Percentiles rank a stretch among this genome's conserved stretches.
Evolutionary conservation across 64 coral and sea anemone species (phyloP).

Genomic region (Actinia equina): DNA sequence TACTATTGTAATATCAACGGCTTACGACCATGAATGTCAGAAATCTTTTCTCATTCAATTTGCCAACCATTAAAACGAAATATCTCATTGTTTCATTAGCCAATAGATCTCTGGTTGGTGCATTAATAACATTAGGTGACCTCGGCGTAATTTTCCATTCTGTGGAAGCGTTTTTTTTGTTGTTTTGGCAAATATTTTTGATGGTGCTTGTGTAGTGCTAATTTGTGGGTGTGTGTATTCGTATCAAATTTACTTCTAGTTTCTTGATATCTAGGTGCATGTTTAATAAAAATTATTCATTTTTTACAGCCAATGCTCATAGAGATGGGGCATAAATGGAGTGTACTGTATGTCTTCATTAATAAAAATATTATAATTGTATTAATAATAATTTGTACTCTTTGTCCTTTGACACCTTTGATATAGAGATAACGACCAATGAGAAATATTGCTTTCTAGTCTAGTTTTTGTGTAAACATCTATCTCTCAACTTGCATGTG

Average conservation of each 20-base stretch:
- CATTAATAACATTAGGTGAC: too few relatives aligned
- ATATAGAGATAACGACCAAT: too few relatives aligned
- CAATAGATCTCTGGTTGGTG: not conserved
- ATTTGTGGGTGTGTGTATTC: not conserved
- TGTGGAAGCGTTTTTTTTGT: not conserved
- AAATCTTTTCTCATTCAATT: too few relatives aligned
- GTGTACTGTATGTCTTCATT: constrained; percentile 29
- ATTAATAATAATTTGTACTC: not conserved
- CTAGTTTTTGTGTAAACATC: too few relatives aligned
- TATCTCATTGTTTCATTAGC: too few relatives aligned
- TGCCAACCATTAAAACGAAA: too few relatives aligned
- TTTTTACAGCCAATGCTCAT: constrained; percentile 16
- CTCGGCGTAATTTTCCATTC: too few relatives aligned
- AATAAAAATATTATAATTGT: constrained; percentile 8
- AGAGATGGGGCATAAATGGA: not conserved
- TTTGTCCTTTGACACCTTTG: not conserved
- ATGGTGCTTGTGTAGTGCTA: not conserved
- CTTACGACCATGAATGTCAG: too few relatives aligned
- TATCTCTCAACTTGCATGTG: too few relatives aligned
- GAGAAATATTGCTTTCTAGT: too few relatives aligned
- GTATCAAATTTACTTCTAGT: not conserved
- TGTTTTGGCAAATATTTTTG: not conserved
- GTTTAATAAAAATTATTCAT: constrained; percentile 23
- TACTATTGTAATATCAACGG: too few relatives aligned
- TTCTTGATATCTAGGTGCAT: constrained; percentile 21